Evolutionary conservation across 2,113 vertebrate genomes (phyloP).

Genomic region (Rissa tridactyla): DNA sequence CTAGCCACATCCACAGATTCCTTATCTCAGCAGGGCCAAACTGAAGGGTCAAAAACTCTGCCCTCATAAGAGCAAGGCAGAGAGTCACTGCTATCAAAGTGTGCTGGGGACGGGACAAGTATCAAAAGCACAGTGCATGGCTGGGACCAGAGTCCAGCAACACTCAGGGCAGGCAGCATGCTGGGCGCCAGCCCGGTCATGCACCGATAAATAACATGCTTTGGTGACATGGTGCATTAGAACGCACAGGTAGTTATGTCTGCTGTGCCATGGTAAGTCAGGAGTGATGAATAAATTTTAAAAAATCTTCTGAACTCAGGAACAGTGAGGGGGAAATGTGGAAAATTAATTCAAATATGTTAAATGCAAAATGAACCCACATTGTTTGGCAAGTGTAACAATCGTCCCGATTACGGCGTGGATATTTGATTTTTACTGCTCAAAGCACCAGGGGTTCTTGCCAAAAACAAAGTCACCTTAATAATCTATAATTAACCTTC

Average conservation of each 20-base stretch:
- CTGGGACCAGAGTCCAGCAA: neutral
- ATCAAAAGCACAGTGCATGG: neutral
- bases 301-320: neutral
- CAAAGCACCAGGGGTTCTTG: neutral
- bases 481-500: neutral
- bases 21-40: neutral
- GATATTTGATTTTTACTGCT: neutral
- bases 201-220: neutral
- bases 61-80: neutral
- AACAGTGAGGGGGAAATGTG: neutral
- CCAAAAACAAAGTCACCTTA: neutral
- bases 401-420: fast-evolving
- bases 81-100: neutral
- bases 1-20: neutral
- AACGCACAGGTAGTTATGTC: neutral
- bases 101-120: neutral
- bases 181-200: neutral
- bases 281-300: neutral
- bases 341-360: neutral
- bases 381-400: neutral
- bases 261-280: neutral
- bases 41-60: neutral
- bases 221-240: neutral
- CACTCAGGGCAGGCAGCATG: neutral
- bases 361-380: neutral